phyloP scores from a whole-genome alignment of 2,113 vertebrate genomes.

The Passer domesticus region DNA sequence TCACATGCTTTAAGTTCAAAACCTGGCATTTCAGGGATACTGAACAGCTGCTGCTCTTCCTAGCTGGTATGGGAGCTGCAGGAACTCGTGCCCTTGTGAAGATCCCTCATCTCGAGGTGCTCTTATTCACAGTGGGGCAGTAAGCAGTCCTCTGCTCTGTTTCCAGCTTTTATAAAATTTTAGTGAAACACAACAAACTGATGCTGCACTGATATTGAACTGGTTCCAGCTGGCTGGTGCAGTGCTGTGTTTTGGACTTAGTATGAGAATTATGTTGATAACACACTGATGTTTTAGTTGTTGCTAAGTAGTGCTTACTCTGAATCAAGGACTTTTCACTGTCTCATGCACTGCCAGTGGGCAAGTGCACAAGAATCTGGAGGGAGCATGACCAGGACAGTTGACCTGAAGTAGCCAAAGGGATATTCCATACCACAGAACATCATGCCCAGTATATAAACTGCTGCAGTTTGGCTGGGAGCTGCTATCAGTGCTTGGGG shows the following conservation, averaged over 20 bases:
- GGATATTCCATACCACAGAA: not conserved
- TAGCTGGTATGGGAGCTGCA: not conserved
- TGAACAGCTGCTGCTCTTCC: not conserved
- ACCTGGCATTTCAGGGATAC: not conserved
- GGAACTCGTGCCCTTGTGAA: not conserved
- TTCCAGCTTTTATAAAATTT: not conserved
- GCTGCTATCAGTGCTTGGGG: not conserved
- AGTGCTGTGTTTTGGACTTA: not conserved
- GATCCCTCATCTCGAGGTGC: rapidly evolving
- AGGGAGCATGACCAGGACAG: not conserved
- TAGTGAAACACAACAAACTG: not conserved
- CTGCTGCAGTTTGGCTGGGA: not conserved
- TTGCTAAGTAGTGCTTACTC: not conserved
- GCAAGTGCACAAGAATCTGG: not conserved
- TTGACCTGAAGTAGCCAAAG: not conserved
- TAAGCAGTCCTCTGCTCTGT: not conserved
- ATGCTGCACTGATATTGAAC: not conserved
- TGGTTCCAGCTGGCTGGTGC: not conserved
- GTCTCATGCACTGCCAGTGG: not conserved
- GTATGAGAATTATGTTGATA: not conserved
- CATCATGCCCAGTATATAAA: not conserved
- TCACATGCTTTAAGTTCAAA: not conserved
- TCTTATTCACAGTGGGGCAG: not conserved
- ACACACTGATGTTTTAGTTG: not conserved
- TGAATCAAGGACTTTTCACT: not conserved